Evolutionary conservation across 2,888 invertebrate species (phyloP), one percentile per base, ranked within the genome.

Genomic region (Plebejus argus): DNA sequence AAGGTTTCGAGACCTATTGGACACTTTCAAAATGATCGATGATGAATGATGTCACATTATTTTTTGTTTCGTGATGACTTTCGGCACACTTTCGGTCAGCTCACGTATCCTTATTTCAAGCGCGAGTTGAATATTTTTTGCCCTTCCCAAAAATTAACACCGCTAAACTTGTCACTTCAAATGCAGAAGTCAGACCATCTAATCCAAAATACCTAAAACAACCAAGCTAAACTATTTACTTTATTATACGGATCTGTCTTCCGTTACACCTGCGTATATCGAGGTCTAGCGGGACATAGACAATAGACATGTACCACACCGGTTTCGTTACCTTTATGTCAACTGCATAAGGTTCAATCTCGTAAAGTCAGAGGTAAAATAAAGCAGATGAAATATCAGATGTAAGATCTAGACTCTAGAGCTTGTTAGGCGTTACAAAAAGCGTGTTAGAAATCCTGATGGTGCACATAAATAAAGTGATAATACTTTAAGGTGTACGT

Each of bases 351-450:
- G 53, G 53, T 53, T 53, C 12, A 18, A 5, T 53, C 15, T 53
- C 53, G 53, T 53, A 53, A 53, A 5, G 0, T 53, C 18, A 53
- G 4, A 53, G 53, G 53, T 53, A 18, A 1, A 53, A 18, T 53
- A 49, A 15, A 15, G 18, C 3, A 18, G 18, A 6, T 66, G 66
- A 66, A 6, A 66, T 66, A 66, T 66, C 66, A 66, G 66, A 18
- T 66, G 28, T 28, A 33, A 28, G 15, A 28, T n/a, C n/a, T n/a
- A n/a, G n/a, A n/a, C n/a, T n/a, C n/a, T 18, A 15, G 28, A 28
- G 66, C 66, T 66, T 66, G 66, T 66, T 66, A 28, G 66, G 28
- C 66, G 20, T 0, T 66, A 33, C 28, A 66, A 66, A 66, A 66
- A 66, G 28, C 33, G 66, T 33, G 66, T 23, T 45, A 45, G 45